Evolutionary conservation across 2,888 invertebrate species (phyloP), one percentile per base, ranked within the genome.

Genomic region (Hydroisotoma schaefferi): DNA sequence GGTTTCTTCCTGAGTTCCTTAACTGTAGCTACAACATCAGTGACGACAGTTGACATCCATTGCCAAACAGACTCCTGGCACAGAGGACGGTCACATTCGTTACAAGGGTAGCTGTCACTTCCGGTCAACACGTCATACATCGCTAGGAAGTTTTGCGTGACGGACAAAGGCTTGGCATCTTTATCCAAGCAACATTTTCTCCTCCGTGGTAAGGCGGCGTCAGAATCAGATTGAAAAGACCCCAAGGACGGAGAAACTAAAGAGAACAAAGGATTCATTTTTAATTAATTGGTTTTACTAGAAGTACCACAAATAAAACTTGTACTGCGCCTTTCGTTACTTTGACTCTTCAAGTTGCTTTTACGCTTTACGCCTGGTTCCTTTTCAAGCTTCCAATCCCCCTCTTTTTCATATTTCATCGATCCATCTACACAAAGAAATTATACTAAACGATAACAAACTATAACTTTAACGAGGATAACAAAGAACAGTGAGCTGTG

Each of bases 101-200:
- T 47, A 25, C 47, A 47, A 5, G 47, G 47, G 18, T 8, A 20
- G 4, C 6, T 23, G 8, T 47, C 47, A 5, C 8, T 5, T 5
- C 47, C 47, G 6, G 25, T 23, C 8, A 47, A 6, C 4, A 20
- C 25, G 23, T 47, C 47, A 25, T 47, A 47, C 6, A 25, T n/a
- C 6, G 47, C 47, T 47, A 6, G 5, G 5, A 47, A 8, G 5
- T 47, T 5, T 8, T 25, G 47, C 5, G 23, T 8, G 4, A 47
- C 6, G 6, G 47, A n/a, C 22, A 25, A 8, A 8, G 47, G 47
- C 25, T 25, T 8, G 6, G 8, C 6, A 6, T 20, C 8, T 25
- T 47, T 47, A 8, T 47, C 47, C n/a, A 25, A 47, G 8, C 47
- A 23, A 25, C 47, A 43, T 18, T 43, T 43, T 18, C 12, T 18